Percentiles rank a stretch among this genome's conserved stretches.
Evolutionary conservation across 2,888 invertebrate genomes (phyloP).

Genomic region (Xestia c-nigrum): DNA sequence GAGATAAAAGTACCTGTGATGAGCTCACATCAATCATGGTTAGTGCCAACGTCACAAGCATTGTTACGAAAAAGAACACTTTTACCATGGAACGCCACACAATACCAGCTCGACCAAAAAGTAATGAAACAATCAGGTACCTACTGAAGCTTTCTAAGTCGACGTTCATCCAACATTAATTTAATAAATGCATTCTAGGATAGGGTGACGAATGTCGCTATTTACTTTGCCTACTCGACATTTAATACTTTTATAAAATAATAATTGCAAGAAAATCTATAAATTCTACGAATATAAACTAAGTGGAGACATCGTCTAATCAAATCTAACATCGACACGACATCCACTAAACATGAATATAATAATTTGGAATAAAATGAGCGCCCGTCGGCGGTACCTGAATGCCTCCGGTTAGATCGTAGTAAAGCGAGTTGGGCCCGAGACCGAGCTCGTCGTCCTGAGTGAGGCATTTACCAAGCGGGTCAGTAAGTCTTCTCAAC

Average conservation of each 20-base stretch:
- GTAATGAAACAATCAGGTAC: conserved; percentile 85
- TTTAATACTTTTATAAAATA: conserved; percentile 47
- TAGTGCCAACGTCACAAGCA: conserved; percentile 67
- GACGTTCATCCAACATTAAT: conserved; percentile 52
- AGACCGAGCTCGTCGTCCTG: conserved; percentile 90
- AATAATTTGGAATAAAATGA: conserved; percentile 70
- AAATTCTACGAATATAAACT: conserved; percentile 57
- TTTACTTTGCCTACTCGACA: conserved; percentile 43
- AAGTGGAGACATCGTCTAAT: conserved; percentile 47
- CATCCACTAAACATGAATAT: conserved; percentile 67
- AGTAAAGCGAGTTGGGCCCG: conserved; percentile 90
- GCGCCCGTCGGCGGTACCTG: conserved; percentile 83
- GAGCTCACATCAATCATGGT: conserved; percentile 63
- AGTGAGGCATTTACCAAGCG: conserved; percentile 89
- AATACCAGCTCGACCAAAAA: conserved; percentile 49
- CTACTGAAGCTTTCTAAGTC: conserved; percentile 73
- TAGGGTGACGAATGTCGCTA: conserved; percentile 57
- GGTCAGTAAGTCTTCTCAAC: conserved; percentile 88
- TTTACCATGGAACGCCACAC: conserved; percentile 69
- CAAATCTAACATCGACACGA: conserved; percentile 55
- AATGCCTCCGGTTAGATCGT: conserved; percentile 90
- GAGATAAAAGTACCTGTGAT: conserved; percentile 68
- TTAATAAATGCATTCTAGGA: conserved; percentile 69
- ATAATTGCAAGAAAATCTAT: conserved; percentile 23
- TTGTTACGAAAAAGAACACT: conserved; percentile 64